phyloP scores from a whole-genome alignment of 1,140 invertebrate genomes.

The Daktulosphaira vitifoliae region DNA sequence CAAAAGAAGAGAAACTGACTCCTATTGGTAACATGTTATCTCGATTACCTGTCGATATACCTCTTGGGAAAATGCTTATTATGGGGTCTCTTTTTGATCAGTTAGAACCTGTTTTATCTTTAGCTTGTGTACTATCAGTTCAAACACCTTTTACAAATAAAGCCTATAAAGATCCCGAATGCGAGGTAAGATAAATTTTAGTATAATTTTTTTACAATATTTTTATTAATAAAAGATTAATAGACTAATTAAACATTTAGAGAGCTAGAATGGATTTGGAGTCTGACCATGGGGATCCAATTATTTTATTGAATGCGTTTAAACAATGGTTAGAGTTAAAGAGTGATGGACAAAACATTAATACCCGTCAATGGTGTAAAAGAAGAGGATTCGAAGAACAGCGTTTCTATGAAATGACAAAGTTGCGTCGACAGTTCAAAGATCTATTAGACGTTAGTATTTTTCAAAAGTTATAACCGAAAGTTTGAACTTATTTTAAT shows the following conservation, averaged over 20 bases:
- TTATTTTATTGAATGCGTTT: constrained; percentile 83
- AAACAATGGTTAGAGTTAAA: constrained; percentile 82
- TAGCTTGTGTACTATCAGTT: constrained; percentile 86
- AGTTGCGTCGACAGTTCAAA: constrained; percentile 82
- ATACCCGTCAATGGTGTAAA: constrained; percentile 70
- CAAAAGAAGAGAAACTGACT: constrained; percentile 77
- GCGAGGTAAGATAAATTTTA: constrained; percentile 53
- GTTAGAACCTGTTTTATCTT: constrained; percentile 81
- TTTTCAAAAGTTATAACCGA: no score
- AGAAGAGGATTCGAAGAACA: constrained; percentile 87
- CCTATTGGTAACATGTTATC: constrained; percentile 78
- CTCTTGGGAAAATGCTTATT: constrained; percentile 92
- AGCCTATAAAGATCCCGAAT: constrained; percentile 76
- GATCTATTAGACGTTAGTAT: constrained; percentile 62
- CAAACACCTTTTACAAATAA: constrained; percentile 86
- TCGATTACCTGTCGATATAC: constrained; percentile 86
- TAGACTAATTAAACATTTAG: constrained; percentile 44
- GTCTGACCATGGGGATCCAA: constrained; percentile 90
- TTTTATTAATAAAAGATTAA: background rate
- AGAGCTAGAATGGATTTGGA: constrained; percentile 69
- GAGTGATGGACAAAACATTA: constrained; percentile 38
- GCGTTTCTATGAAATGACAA: constrained; percentile 91
- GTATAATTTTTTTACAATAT: no score
- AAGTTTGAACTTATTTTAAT: background rate
- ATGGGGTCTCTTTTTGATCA: constrained; percentile 83